A percentile compares a stretch with the other conserved stretches of the same genome.
Conservation (phyloP, 1,140 invertebrate species). For the Drosophila truncata region DNA sequence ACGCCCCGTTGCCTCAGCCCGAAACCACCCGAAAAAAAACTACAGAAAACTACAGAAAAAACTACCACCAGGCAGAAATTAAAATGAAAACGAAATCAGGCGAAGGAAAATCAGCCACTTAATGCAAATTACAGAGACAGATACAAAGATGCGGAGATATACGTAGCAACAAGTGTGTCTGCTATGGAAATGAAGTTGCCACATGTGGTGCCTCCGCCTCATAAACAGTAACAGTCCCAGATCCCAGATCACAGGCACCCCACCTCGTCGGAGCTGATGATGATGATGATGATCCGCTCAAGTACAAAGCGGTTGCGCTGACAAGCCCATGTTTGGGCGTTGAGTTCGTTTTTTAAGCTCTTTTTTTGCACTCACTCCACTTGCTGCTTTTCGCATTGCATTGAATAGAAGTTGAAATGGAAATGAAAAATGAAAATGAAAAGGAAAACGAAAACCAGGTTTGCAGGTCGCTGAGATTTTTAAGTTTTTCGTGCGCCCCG, state of each 20-base stretch:
- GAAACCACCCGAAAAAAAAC: constrained; percentile 11
- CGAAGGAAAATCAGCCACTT: constrained; percentile 63
- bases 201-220: constrained; percentile 65
- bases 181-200: constrained; percentile 56
- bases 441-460: constrained; percentile 81
- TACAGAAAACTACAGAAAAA: constrained; percentile 7
- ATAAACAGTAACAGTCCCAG: constrained; percentile 57
- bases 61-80: constrained; percentile 17
- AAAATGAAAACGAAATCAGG: constrained; percentile 47
- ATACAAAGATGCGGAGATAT: constrained; percentile 38
- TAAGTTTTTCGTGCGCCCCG: constrained; percentile 29
- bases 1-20: constrained; percentile 51
- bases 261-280: constrained; percentile 34
- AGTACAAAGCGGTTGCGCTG: constrained; percentile 58
- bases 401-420: constrained; percentile 74
- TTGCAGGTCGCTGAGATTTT: constrained; percentile 68
- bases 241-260: constrained; percentile 7
- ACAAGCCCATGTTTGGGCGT: constrained; percentile 67
- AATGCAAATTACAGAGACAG: constrained; percentile 74
- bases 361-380: constrained; percentile 16
- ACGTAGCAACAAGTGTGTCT: constrained; percentile 52
- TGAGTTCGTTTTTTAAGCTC: constrained; percentile 32
- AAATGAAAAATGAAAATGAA: constrained; percentile 73
- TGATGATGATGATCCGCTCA: constrained; percentile 37
- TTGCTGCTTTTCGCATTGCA: constrained; percentile 48